phyloP scores from a whole-genome alignment of 2,113 vertebrate species.

The Tonatia bakeri region DNA sequence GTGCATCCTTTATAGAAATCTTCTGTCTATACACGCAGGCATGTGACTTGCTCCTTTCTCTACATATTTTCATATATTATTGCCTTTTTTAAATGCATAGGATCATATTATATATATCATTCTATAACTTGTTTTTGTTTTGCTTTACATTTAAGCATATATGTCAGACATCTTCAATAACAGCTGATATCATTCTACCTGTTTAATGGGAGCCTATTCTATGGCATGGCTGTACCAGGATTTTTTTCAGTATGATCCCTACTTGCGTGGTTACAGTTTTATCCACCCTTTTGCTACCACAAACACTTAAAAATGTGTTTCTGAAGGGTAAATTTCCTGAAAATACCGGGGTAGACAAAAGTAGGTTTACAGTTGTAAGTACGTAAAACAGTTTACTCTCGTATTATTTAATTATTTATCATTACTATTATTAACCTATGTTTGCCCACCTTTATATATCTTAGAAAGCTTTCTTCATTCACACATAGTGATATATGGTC shows the following conservation, averaged over 20 bases:
- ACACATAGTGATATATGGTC: background rate
- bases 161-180: background rate
- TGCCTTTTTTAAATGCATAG: background rate
- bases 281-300: background rate
- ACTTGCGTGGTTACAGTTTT: background rate
- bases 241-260: background rate
- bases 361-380: background rate
- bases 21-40: background rate
- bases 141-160: background rate
- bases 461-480: background rate
- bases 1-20: background rate
- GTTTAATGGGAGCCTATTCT: background rate
- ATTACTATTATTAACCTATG: background rate
- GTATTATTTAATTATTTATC: background rate
- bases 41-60: background rate
- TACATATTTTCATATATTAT: background rate
- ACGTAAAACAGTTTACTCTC: background rate
- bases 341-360: background rate
- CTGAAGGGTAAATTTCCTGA: background rate
- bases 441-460: background rate
- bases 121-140: background rate
- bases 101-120: background rate
- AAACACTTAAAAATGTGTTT: background rate
- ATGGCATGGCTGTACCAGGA: background rate
- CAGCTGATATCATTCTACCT: background rate